phyloP scores from a whole-genome alignment of 1,140 invertebrate genomes.

The Drosophila jambulina region DNA sequence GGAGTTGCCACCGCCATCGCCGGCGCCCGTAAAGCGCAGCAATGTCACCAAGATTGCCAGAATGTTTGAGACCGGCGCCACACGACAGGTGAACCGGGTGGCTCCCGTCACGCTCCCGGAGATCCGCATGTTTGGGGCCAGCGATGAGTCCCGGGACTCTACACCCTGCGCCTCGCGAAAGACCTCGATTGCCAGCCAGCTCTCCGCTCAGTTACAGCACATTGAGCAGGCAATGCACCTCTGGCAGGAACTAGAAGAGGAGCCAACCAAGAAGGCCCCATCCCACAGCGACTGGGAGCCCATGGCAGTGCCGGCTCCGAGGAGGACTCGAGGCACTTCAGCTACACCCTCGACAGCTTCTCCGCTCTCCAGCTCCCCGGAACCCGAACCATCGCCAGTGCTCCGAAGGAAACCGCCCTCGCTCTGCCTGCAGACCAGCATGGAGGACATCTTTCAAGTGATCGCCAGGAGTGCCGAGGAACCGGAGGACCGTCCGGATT shows the following conservation, averaged over 20 bases:
- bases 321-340: slow-evolving; percentile 61
- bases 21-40: slow-evolving; percentile 57
- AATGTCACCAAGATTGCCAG: slow-evolving; percentile 80
- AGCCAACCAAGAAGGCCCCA: slow-evolving; percentile 33
- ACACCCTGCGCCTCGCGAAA: slow-evolving; percentile 69
- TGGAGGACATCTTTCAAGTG: slow-evolving; percentile 79
- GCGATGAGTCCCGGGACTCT: slow-evolving; percentile 59
- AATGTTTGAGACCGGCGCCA: slow-evolving; percentile 74
- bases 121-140: slow-evolving; percentile 66
- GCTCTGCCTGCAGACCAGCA: slow-evolving; percentile 76
- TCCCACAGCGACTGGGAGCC: slow-evolving; percentile 63
- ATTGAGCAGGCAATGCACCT: slow-evolving; percentile 76
- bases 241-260: slow-evolving; percentile 67
- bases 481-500: slow-evolving; percentile 23
- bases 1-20: slow-evolving; percentile 4
- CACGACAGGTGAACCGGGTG: slow-evolving; percentile 69
- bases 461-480: slow-evolving; percentile 77
- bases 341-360: slow-evolving; percentile 78
- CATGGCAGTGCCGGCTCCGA: slow-evolving; percentile 41
- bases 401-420: slow-evolving; percentile 54
- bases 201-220: slow-evolving; percentile 69
- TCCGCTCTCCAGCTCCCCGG: slow-evolving; percentile 67
- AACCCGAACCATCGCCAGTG: slow-evolving; percentile 53
- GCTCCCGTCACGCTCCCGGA: slow-evolving; percentile 59
- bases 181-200: slow-evolving; percentile 62